Evolutionary conservation across 2,888 invertebrate genomes (phyloP).

Genomic region (Limnephilus auricula): DNA sequence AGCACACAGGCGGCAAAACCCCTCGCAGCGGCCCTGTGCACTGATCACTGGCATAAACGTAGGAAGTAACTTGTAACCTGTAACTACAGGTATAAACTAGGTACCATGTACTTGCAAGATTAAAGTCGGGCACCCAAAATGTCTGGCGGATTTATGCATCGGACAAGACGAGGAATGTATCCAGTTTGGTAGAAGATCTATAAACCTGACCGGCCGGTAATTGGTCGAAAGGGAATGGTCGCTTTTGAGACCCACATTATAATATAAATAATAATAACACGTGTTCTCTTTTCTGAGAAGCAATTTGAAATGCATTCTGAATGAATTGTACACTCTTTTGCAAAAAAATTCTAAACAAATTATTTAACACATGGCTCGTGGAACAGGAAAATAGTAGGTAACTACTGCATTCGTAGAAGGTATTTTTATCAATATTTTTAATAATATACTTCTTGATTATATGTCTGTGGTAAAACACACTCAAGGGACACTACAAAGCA

Average conservation of each 20-base stretch:
- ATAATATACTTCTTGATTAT: too few relatives aligned
- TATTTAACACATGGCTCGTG: background rate
- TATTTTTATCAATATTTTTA: too few relatives aligned
- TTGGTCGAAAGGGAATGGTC: constrained; percentile 10
- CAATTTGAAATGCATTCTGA: background rate
- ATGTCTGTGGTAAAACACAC: too few relatives aligned
- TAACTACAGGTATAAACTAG: background rate
- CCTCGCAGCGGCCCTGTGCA: background rate
- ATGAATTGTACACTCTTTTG: background rate
- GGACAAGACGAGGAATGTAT: constrained; percentile 16
- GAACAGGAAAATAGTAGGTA: background rate
- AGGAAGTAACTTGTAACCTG: background rate
- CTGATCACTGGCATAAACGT: background rate
- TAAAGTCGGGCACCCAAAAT: constrained; percentile 17
- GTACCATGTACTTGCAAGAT: background rate
- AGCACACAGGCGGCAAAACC: background rate
- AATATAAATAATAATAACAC: constrained; percentile 2
- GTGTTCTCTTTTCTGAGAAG: constrained; percentile 1
- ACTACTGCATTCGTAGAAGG: too few relatives aligned
- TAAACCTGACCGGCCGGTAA: constrained; percentile 17
- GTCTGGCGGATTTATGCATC: constrained; percentile 3
- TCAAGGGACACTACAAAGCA: too few relatives aligned
- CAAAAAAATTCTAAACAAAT: background rate
- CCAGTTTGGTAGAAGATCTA: constrained; percentile 9
- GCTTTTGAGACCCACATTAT: background rate